Conservation (phyloP, 2,113 vertebrate genomes). For the Todiramphus chloris region DNA sequence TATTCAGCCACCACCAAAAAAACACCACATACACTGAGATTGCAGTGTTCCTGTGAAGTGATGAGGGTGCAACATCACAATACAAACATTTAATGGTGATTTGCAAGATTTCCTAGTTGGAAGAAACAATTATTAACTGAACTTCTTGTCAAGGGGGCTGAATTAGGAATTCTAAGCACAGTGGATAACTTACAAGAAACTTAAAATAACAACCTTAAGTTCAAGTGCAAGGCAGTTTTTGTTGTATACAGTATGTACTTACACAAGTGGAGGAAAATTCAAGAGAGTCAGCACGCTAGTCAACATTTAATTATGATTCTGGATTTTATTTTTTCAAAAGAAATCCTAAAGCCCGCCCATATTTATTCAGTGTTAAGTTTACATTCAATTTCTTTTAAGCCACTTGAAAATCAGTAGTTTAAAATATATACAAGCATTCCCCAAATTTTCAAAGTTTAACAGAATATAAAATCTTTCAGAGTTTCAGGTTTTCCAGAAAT, state of each 20-base stretch:
- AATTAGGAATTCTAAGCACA: background rate
- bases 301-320: background rate
- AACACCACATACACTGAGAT: background rate
- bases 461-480: background rate
- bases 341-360: background rate
- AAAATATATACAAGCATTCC: background rate
- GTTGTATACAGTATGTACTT: background rate
- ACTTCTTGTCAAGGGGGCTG: background rate
- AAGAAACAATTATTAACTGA: background rate
- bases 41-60: too few relatives aligned
- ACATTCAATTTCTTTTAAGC: conserved; percentile 36
- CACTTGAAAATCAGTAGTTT: conserved; percentile 60
- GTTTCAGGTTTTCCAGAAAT: conserved; percentile 17
- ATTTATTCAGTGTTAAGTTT: conserved; percentile 30
- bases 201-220: background rate
- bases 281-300: background rate
- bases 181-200: background rate
- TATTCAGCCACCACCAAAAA: background rate
- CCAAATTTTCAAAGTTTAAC: background rate
- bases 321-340: conserved; percentile 35
- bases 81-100: background rate
- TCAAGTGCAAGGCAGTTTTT: background rate
- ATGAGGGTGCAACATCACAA: fast-evolving
- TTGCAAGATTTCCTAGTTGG: background rate
- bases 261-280: background rate